Base-by-base conservation (phyloP, 1,140 invertebrate species). In the Papilio dardanus region DNA sequence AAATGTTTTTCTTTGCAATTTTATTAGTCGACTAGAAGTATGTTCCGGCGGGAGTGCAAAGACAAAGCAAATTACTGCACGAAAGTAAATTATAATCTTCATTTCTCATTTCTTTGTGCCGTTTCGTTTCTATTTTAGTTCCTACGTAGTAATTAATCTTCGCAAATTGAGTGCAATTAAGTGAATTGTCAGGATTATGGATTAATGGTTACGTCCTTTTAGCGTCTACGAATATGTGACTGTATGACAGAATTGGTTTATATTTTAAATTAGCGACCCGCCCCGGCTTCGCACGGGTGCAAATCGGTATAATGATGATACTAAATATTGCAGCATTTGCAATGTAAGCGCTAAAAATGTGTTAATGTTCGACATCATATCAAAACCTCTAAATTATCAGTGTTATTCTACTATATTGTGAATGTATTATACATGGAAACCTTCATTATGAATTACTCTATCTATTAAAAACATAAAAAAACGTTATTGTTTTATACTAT, bases 1-100 rank as follows among this genome's bases (percentile, higher is more conserved):
- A 24, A 54, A 24, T 62, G 54, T 62, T 62, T 62, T 62, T 62
- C 54, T 24, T 3, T 62, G 10, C 54, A 54, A 54, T 54, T 54
- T 54, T 62, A 62, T 28, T 28, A 14, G 24, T 5, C 8, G 12
- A 62, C 54, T 62, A 14, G 30, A 62, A 62, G 24, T 62, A 12
- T 24, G 54, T 62, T 62, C 54, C 54, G 24, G 54, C 2, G 28
- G 54, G 21, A 62, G 54, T 62, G 54, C 67, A 42, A 69, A 69
- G 37, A 69, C 67, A 42, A 69, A 42, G 37, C 35, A 69, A 71
- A 71, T 71, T 71, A 71, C 10, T 71, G 68, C 68, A 46, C 68
- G 21, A 71, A 71, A 71, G 68, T 71, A 71, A 71, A 71, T 71
- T 71, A 71, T 71, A 71, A 71, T 46, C 68, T 46, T 50, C 54